Evolutionary conservation across 2,888 invertebrate genomes (phyloP), one percentile per base, ranked within the genome.

Genomic region (Tenthredo amoena): DNA sequence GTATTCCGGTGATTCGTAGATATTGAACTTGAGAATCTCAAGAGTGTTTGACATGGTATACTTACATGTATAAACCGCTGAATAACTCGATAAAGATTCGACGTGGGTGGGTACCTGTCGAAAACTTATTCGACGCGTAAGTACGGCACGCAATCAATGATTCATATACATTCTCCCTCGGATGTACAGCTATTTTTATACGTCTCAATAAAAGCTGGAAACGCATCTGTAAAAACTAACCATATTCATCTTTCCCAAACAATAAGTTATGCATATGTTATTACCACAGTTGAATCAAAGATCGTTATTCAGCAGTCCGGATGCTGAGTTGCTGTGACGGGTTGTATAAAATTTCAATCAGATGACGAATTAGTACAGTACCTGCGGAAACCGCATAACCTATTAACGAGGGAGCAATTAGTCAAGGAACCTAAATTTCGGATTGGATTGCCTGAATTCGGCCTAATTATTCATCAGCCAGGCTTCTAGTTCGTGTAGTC

Each of bases 291-390:
- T 37, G 18, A 71, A 34, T 18, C 34, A n/a, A 34, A 9, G 34
- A 71, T 37, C n/a, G 18, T 37, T 71, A 71, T 71, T 37, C 9
- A n/a, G 34, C 31, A 1, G n/a, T 18, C 37, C 71, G 37, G 5
- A 71, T 71, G 37, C 71, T 37, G 71, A 37, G 9, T 31, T 43
- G 6, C 21, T 40, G 26, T 21, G 21, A 15, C 7, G 15, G 10
- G 21, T 74, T 43, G 9, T 26, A n/a, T 74, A n/a, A 74, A 74
- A 71, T 71, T 71, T 40, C 37, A 18, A 43, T 74, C 21, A 74
- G 40, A 21, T 43, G 18, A n/a, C n/a, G 43, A 43, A 37, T 21
- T 21, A 43, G 43, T 43, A n/a, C 10, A 12, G 15, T 72, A 43
- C 40, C 47, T 47, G 7, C n/a, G 72, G 72, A 43, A 43, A 74